Base-by-base conservation (phyloP, 2,888 invertebrate genomes). In the Stegophylla sp. region DNA sequence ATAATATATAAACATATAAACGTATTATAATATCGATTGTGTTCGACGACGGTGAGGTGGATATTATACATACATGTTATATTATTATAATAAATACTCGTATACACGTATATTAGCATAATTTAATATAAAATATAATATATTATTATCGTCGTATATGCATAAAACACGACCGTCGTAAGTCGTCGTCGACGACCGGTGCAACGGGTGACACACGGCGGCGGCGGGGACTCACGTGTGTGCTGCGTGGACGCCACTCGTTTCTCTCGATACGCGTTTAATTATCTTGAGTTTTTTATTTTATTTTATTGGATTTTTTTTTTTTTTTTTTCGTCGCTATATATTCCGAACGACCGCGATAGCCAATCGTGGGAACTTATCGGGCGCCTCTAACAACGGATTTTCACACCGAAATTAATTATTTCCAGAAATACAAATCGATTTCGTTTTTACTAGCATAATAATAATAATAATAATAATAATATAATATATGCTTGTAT, bases 281-380 rank as follows among this genome's bases (percentile, higher is more conserved):
- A n/a, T n/a, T n/a, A n/a, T n/a, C n/a, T n/a, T n/a, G n/a, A n/a
- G n/a, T n/a, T n/a, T n/a, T n/a, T 7, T 34, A 3, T 34, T 7
- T 34, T 34, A 34, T 34, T 34, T 34, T n/a, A n/a, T n/a, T n/a
- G n/a, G n/a, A 34, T 34, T 34, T 34, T 5, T 34, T 34, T 34
- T 34, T 34, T 34, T 34, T 34, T 34, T 34, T 34, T 34, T 34
- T 34, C 4, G 34, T 34, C 34, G 34, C 7, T n/a, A n/a, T n/a
- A n/a, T n/a, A n/a, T n/a, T n/a, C n/a, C 34, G 7, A 34, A 34
- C 34, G 34, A 5, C 3, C 34, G 34, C 34, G 13, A n/a, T n/a
- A n/a, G n/a, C n/a, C n/a, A n/a, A 45, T 75, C 64, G 75, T 75
- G 75, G 23, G 75, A 75, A 64, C 51, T 23, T 51, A 9, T 64